phyloP scores from a whole-genome alignment of 2,797 vertebrate genomes.

The Pseudomugil gertrudae region DNA sequence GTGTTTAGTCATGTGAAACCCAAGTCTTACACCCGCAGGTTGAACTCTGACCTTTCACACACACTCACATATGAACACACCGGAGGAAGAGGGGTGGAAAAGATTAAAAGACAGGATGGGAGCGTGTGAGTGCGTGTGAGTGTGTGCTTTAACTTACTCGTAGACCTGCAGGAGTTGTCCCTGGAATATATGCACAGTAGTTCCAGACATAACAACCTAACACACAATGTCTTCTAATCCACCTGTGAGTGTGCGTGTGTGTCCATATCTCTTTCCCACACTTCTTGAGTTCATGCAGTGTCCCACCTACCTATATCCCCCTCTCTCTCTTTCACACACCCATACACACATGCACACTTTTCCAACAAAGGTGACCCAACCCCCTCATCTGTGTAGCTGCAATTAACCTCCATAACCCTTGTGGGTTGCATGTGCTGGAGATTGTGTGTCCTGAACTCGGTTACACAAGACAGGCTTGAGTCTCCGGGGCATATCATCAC shows the following conservation, averaged over 20 bases:
- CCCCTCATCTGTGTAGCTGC: constrained; percentile 74
- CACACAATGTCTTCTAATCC: constrained; percentile 36
- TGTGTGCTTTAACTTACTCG: constrained; percentile 19
- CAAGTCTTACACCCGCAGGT: constrained; percentile 71
- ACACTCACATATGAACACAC: constrained; percentile 30
- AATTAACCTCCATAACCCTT: constrained; percentile 78
- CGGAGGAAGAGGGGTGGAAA: constrained; percentile 27
- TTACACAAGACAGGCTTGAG: constrained; percentile 49
- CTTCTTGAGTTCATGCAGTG: constrained; percentile 23
- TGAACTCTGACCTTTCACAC: constrained; percentile 72
- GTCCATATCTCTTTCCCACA: constrained; percentile 25
- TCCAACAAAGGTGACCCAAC: constrained; percentile 70
- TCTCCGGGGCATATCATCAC: constrained; percentile 38
- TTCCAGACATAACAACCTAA: constrained; percentile 66
- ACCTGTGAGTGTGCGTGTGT: constrained; percentile 17
- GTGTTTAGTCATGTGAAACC: constrained; percentile 82
- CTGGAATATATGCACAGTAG: constrained; percentile 37
- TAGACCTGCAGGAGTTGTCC: constrained; percentile 47
- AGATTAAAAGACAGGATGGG: constrained; percentile 58
- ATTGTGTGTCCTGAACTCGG: constrained; percentile 52
- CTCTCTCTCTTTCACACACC: background rate
- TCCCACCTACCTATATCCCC: constrained; percentile 2
- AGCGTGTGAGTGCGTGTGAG: constrained; percentile 14
- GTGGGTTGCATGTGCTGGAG: constrained; percentile 21
- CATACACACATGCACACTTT: constrained; percentile 3